Conservation (phyloP, 2,888 invertebrate species). For the Rambutsinella grinnellia region DNA sequence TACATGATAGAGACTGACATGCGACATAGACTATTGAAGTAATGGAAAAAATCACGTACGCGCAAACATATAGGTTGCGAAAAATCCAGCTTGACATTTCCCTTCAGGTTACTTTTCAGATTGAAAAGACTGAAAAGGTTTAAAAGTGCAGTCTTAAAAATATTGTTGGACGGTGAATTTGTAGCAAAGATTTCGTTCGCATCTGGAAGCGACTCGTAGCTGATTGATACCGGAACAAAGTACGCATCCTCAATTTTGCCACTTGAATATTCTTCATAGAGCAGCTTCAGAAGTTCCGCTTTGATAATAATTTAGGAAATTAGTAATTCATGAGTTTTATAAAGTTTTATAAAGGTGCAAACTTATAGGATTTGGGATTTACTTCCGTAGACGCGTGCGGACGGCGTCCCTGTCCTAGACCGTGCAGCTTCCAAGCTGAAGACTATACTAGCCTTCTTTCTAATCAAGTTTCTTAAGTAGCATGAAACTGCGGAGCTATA, state of each 20-base stretch:
- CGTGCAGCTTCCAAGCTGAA: slow-evolving; percentile 41
- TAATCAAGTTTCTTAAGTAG: slow-evolving; percentile 34
- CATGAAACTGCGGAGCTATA: slow-evolving; percentile 18
- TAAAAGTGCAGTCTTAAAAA: too few relatives aligned
- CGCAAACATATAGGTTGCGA: slow-evolving; percentile 52
- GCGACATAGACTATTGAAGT: background rate
- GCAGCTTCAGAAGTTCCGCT: slow-evolving; percentile 44
- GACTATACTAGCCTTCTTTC: slow-evolving; percentile 25
- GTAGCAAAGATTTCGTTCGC: slow-evolving; percentile 5
- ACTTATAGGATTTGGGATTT: slow-evolving; percentile 7
- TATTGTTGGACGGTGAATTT: too few relatives aligned
- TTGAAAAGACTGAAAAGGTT: too few relatives aligned
- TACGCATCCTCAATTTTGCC: slow-evolving; percentile 54
- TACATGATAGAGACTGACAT: background rate
- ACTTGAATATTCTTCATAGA: slow-evolving; percentile 19
- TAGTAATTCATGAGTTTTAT: background rate
- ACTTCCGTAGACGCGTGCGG: slow-evolving; percentile 54
- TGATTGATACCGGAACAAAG: slow-evolving; percentile 52
- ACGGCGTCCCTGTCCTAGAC: slow-evolving; percentile 43
- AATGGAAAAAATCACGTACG: slow-evolving; percentile 18
- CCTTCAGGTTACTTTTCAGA: slow-evolving; percentile 3
- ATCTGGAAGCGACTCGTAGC: slow-evolving; percentile 56
- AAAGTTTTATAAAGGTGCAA: background rate
- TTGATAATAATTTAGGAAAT: slow-evolving; percentile 5
- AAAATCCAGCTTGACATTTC: slow-evolving; percentile 50